Base-by-base conservation (phyloP, 2,113 vertebrate species). In the Taxidea taxus region DNA sequence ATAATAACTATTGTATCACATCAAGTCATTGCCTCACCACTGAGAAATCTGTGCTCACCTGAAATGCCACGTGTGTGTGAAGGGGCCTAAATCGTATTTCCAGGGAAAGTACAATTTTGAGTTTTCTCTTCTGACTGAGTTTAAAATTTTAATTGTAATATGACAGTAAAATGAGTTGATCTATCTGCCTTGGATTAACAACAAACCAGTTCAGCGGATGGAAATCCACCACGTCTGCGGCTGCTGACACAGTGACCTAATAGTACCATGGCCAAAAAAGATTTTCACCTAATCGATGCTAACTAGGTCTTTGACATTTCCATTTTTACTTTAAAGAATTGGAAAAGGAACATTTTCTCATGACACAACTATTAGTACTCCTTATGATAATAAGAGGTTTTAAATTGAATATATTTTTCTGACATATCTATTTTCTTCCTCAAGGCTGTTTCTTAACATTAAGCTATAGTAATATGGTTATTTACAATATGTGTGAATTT, bases 261-360 rank as follows among this genome's bases (percentile, higher is more conserved):
- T 64, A 25, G 92, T 87, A 90, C 34, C 15, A 21, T 3, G 2
- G 29, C 21, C 54, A 39, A 54, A 78, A 66, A 49, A 4, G 0
- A 15, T 60, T 72, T 51, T 12, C n/a, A 39, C 62, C 16, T 25
- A 47, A 18, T 37, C 51, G 15, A 10, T 68, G 13, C n/a, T 16
- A 42, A 25, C 74, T 29, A 23, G 49, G 49, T 62, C n/a, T 81
- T 42, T 83, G 58, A 91, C 12, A 20, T 83, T 93, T 92, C 44
- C 27, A 18, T 70, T 81, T 68, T 89, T 66, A 37, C 18, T 77
- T 93, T 82, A 62, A 74, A 74, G 62, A 87, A 42, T 60, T 37
- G 18, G n/a, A 93, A 70, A 20, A 47, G 25, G 37, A 13, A n/a
- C 54, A 37, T 94, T 96, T 93, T 96, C n/a, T 97, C 6, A 34